These are phyloP conservation scores for Coendou prehensilis DNA, from an alignment of 2,797 vertebrate genomes.

Conservation along the genomic window DNA sequence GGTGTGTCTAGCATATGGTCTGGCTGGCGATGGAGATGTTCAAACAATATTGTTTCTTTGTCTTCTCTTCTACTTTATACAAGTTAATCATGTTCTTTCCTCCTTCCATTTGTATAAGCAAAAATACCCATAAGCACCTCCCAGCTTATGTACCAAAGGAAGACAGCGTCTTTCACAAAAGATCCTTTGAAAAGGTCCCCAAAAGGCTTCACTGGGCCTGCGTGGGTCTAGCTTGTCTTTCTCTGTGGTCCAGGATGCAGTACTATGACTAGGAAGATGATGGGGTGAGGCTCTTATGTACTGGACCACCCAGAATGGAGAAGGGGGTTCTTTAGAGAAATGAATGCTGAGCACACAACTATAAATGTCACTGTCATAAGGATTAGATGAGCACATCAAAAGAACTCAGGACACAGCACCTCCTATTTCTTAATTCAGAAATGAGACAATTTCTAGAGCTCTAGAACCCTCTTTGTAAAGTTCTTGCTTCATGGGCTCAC, in stretches of 20 bases:
- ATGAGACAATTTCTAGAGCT: background rate
- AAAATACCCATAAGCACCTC: background rate
- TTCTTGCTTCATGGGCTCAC: background rate
- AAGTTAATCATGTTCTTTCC: background rate
- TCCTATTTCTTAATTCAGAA: conserved; percentile 27
- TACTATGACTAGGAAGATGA: background rate
- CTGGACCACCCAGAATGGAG: background rate
- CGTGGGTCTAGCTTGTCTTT: background rate
- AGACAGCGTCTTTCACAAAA: background rate
- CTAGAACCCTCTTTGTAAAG: background rate
- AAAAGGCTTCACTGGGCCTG: background rate
- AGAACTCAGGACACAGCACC: background rate
- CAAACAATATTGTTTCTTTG: background rate
- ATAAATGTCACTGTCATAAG: background rate
- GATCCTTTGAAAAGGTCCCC: background rate
- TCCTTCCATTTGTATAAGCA: background rate
- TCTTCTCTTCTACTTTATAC: background rate
- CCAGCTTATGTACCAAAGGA: conserved; percentile 3
- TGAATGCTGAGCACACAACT: background rate
- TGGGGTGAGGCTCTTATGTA: background rate
- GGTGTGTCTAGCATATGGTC: background rate
- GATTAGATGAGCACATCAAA: background rate
- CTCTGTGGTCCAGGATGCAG: background rate
- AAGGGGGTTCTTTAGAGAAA: background rate
- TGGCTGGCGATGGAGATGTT: background rate